Evolutionary conservation across 2,888 invertebrate species (phyloP).

Genomic region (Ochropleura plecta): DNA sequence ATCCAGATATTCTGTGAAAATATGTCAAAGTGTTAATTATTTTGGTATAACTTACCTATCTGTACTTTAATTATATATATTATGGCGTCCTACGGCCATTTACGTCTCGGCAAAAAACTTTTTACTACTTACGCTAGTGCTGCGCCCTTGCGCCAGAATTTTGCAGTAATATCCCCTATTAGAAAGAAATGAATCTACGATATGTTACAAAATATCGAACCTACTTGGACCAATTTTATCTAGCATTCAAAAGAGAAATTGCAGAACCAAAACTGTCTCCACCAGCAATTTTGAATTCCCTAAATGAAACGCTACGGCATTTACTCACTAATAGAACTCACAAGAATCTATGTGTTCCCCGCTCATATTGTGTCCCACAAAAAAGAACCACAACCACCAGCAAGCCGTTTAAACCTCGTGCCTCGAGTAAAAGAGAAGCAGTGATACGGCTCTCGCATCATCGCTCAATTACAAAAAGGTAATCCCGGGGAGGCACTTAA

Average conservation of each 20-base stretch:
- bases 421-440: constrained; percentile 83
- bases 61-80: too few relatives aligned
- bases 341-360: constrained; percentile 1
- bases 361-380: constrained; percentile 36
- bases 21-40: too few relatives aligned
- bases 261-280: not conserved
- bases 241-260: not conserved
- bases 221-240: not conserved
- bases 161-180: too few relatives aligned
- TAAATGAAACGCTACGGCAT: constrained; percentile 10
- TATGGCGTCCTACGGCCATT: too few relatives aligned
- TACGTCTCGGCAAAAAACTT: too few relatives aligned
- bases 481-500: constrained; percentile 90
- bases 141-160: too few relatives aligned
- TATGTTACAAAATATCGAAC: not conserved
- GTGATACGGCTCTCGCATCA: constrained; percentile 88
- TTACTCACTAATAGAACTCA: constrained; percentile 2
- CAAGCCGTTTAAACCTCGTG: constrained; percentile 65
- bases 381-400: constrained; percentile 44
- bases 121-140: too few relatives aligned
- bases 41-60: too few relatives aligned
- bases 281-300: not conserved
- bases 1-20: too few relatives aligned
- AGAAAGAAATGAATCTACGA: too few relatives aligned
- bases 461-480: constrained; percentile 90